A percentile compares a stretch with the other conserved stretches of the same genome.
phyloP scores from a whole-genome alignment of 2,797 vertebrate species.

The Mallotus villosus region DNA sequence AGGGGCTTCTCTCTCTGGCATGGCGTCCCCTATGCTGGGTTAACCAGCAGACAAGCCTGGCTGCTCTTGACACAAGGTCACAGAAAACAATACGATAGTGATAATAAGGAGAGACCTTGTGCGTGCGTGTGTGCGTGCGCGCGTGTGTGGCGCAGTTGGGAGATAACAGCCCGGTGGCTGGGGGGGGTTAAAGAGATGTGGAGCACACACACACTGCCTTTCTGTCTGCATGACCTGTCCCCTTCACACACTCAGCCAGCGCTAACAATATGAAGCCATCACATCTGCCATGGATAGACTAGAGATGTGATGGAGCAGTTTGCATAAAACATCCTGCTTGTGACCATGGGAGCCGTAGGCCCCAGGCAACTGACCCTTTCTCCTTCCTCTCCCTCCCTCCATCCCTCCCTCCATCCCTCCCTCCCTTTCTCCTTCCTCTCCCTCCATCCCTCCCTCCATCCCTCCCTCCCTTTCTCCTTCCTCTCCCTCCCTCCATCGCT shows the following conservation, averaged over 20 bases:
- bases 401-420: no score
- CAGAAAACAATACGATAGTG: slow-evolving; percentile 55
- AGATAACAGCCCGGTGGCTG: slow-evolving; percentile 50
- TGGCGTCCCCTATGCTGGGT: slow-evolving; percentile 10
- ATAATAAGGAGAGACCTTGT: slow-evolving; percentile 46
- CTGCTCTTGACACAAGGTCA: slow-evolving; percentile 57
- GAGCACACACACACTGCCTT: slow-evolving; percentile 41
- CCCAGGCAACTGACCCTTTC: background rate
- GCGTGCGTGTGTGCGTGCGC: slow-evolving; percentile 28
- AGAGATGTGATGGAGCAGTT: slow-evolving; percentile 49
- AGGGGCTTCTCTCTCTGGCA: background rate
- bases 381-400: background rate
- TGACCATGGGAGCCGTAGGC: slow-evolving; percentile 21
- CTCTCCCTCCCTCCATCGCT: background rate
- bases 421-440: background rate
- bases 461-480: background rate
- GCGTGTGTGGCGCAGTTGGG: slow-evolving; percentile 25
- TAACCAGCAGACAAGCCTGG: slow-evolving; percentile 28
- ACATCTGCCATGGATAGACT: slow-evolving; percentile 63
- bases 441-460: no score
- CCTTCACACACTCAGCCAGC: slow-evolving; percentile 44
- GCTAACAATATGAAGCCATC: slow-evolving; percentile 68
- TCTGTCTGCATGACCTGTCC: slow-evolving; percentile 55
- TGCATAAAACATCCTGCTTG: slow-evolving; percentile 36
- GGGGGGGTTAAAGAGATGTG: slow-evolving; percentile 46